Conservation (phyloP, 2,113 vertebrate genomes). For the Psittacara wagleri region DNA sequence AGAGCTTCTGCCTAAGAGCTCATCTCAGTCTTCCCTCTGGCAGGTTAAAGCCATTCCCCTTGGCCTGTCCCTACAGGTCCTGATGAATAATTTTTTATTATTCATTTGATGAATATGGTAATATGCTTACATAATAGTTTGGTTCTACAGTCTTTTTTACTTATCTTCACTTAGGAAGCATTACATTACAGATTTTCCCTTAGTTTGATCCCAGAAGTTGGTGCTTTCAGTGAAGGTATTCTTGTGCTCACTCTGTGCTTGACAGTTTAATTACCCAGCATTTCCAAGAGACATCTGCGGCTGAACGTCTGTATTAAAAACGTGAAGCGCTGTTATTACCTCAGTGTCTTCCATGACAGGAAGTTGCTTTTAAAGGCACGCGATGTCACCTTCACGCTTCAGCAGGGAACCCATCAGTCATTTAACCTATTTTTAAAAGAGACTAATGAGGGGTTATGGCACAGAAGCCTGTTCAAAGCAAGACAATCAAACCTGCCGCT, state of each 20-base stretch:
- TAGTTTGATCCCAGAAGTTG: not conserved
- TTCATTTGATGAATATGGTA: not conserved
- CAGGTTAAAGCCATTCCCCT: not conserved
- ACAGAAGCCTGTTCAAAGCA: not conserved
- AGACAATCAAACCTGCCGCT: not conserved
- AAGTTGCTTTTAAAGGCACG: not conserved
- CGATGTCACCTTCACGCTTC: fast-evolving
- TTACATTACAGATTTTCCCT: not conserved
- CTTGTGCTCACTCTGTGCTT: not conserved
- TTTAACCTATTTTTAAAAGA: not conserved
- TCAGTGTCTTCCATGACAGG: not conserved
- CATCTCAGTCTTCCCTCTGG: not conserved
- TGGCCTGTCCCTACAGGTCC: not conserved
- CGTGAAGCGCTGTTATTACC: not conserved
- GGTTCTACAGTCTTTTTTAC: not conserved
- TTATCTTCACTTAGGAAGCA: not conserved
- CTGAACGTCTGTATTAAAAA: not conserved
- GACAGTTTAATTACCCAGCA: slow-evolving; percentile 9
- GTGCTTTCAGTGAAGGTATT: not conserved
- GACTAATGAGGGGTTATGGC: not conserved
- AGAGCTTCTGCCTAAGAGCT: not conserved
- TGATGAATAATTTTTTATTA: not conserved
- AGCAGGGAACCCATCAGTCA: not conserved
- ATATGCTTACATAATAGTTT: not conserved
- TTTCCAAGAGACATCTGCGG: not conserved